Percentiles rank a stretch among this genome's conserved stretches.
Conservation (phyloP, 1,140 invertebrate species). For the Rhagoletis pomonella region DNA sequence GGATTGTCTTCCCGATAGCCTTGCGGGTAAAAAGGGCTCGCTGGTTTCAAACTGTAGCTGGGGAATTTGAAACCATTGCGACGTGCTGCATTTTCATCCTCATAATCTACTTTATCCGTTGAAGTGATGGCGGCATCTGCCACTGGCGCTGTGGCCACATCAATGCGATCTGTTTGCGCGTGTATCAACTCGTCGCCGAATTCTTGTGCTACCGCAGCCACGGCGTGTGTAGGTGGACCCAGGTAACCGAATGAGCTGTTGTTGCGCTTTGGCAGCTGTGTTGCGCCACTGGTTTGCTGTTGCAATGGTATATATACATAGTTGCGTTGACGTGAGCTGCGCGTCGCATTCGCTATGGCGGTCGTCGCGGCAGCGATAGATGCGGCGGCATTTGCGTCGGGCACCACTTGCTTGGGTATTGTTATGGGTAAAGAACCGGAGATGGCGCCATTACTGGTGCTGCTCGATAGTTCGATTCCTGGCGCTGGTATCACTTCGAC, state of each 20-base stretch:
- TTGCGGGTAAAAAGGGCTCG: conserved; percentile 69
- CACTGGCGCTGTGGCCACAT: conserved; percentile 59
- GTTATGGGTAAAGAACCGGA: conserved; percentile 63
- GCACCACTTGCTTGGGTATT: conserved; percentile 70
- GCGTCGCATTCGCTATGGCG: conserved; percentile 62
- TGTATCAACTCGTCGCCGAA: conserved; percentile 59
- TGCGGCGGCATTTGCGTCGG: conserved; percentile 46
- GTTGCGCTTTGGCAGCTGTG: conserved; percentile 62
- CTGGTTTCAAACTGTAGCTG: conserved; percentile 70
- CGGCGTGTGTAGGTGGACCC: conserved; percentile 64
- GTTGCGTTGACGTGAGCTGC: conserved; percentile 66
- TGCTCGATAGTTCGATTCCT: conserved; percentile 64
- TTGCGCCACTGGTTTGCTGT: conserved; percentile 53
- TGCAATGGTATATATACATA: conserved; percentile 70
- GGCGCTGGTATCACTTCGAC: conserved; percentile 68
- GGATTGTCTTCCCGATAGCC: conserved; percentile 72
- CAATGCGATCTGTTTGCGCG: conserved; percentile 66
- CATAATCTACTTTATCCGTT: conserved; percentile 57
- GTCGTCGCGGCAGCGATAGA: conserved; percentile 55
- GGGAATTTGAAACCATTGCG: conserved; percentile 72
- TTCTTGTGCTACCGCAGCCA: conserved; percentile 61
- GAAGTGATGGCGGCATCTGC: conserved; percentile 46
- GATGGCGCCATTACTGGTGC: background rate
- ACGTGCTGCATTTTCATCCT: conserved; percentile 64
- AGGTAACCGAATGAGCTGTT: conserved; percentile 64